Conservation (phyloP, 2,113 vertebrate species). For the Corythaeola cristata region DNA sequence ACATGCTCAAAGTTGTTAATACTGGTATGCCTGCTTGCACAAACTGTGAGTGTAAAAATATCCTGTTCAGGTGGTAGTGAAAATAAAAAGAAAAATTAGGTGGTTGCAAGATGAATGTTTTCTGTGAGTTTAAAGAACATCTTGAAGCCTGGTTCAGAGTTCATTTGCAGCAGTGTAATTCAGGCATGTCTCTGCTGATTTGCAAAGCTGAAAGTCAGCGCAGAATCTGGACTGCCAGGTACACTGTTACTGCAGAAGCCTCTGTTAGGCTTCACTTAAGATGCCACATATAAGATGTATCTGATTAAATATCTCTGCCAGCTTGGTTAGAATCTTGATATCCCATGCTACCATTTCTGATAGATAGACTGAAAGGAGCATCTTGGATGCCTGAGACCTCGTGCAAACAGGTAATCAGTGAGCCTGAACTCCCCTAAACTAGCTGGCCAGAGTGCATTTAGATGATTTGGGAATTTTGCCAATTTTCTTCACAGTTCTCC, state of each 20-base stretch:
- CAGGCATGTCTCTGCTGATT: neutral
- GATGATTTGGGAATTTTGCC: neutral
- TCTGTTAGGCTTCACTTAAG: neutral
- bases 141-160: neutral
- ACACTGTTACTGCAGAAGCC: neutral
- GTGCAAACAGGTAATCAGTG: neutral
- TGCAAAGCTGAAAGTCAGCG: neutral
- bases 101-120: neutral
- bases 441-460: neutral
- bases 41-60: neutral
- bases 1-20: neutral
- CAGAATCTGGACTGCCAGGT: neutral
- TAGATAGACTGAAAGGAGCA: neutral
- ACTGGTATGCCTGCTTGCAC: neutral
- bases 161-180: neutral
- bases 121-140: neutral
- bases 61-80: neutral
- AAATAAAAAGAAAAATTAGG: neutral
- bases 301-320: neutral
- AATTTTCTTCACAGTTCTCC: neutral
- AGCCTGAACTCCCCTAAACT: neutral
- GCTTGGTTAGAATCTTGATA: neutral
- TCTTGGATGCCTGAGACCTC: neutral
- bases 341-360: neutral
- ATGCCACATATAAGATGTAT: accelerated